A percentile compares a stretch with the other conserved stretches of the same genome.
Conservation (phyloP, 2,888 invertebrate species). For the Apantesis nais region DNA sequence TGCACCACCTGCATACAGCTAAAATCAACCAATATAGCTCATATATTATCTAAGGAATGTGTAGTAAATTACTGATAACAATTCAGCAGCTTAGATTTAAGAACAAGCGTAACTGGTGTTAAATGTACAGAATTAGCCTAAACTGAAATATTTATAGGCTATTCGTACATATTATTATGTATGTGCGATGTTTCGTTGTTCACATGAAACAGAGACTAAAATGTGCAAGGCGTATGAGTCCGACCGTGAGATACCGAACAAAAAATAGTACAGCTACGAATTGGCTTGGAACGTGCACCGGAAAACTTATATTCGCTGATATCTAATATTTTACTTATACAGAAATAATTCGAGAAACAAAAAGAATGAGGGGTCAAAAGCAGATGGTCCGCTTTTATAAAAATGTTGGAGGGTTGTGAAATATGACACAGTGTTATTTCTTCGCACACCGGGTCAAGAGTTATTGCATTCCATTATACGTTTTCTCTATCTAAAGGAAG, state of each 20-base stretch:
- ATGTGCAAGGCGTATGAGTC: slow-evolving; percentile 13
- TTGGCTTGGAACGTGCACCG: slow-evolving; percentile 60
- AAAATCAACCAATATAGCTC: background rate
- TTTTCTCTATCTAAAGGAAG: slow-evolving; percentile 85
- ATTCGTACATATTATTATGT: too few species aligned
- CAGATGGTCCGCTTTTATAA: slow-evolving; percentile 86
- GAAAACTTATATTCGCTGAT: slow-evolving; percentile 61
- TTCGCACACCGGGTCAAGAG: slow-evolving; percentile 86
- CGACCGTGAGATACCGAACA: slow-evolving; percentile 34
- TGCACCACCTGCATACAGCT: background rate
- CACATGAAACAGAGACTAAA: background rate
- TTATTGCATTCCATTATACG: slow-evolving; percentile 86
- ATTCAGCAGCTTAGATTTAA: background rate
- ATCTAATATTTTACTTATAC: slow-evolving; percentile 78
- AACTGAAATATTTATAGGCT: background rate
- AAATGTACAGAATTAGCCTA: background rate
- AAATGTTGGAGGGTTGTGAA: slow-evolving; percentile 86
- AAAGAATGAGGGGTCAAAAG: slow-evolving; percentile 86
- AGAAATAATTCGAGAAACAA: slow-evolving; percentile 83
- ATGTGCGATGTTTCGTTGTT: background rate
- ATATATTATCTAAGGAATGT: background rate
- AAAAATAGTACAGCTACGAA: slow-evolving; percentile 51
- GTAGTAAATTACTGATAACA: background rate
- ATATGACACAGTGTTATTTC: slow-evolving; percentile 86
- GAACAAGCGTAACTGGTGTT: background rate